These are phyloP conservation scores for Zeugodacus cucurbitae DNA, from an alignment of 1,140 invertebrate species.

Conservation along the genomic window DNA sequence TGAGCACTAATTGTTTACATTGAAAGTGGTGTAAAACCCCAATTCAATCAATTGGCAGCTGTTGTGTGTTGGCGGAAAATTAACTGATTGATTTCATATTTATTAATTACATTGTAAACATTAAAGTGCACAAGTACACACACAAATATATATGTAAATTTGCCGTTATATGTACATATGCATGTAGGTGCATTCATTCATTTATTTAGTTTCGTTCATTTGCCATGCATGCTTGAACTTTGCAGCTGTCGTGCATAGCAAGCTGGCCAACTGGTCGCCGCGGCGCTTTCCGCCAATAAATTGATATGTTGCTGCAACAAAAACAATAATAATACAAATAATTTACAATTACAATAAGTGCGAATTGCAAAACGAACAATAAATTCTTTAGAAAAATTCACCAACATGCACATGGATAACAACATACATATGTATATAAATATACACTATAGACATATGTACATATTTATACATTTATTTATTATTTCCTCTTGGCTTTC, in stretches of 20 bases:
- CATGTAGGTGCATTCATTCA: not conserved
- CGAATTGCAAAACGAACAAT: not conserved
- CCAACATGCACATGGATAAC: not conserved
- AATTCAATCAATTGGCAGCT: not conserved
- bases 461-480: not conserved
- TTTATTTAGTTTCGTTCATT: not conserved
- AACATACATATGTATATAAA: not conserved
- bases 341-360: constrained; percentile 14
- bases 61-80: not conserved
- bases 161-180: no score
- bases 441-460: not conserved
- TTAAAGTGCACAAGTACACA: not conserved
- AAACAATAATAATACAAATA: not conserved
- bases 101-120: not conserved
- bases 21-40: not conserved
- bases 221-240: not conserved
- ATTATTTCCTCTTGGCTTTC: not conserved
- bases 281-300: not conserved
- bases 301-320: no score
- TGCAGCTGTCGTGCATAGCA: not conserved
- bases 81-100: constrained; percentile 11
- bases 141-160: not conserved
- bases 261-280: not conserved
- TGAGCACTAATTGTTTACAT: not conserved
- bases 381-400: constrained; percentile 5